These are phyloP conservation scores for Folsomia candida DNA, from an alignment of 2,888 invertebrate genomes.

Conservation along the genomic window DNA sequence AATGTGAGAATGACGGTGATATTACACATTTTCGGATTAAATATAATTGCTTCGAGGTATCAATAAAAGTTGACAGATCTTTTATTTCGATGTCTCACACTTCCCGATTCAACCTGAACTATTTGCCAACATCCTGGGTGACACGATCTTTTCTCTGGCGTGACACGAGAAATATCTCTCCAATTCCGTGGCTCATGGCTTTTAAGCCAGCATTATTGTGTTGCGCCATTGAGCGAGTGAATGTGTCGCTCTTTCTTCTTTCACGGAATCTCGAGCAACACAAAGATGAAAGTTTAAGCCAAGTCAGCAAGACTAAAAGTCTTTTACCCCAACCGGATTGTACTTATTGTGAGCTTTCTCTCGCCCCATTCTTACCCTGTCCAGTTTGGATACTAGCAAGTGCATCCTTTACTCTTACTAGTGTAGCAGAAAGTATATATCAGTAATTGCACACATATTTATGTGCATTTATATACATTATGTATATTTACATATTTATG, in stretches of 20 bases:
- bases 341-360: no score
- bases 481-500: no score
- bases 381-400: no score
- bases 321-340: no score
- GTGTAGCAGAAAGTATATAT: no score
- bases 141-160: constrained; percentile 8
- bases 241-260: not conserved
- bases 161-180: constrained; percentile 17
- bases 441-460: no score
- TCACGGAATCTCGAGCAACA: not conserved
- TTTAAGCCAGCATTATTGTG: not conserved
- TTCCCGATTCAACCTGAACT: not conserved
- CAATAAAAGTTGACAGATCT: constrained; percentile 11
- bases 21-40: not conserved
- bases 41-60: not conserved
- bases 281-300: not conserved
- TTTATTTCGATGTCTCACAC: constrained; percentile 12
- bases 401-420: no score
- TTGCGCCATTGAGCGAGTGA: not conserved
- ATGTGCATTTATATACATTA: no score
- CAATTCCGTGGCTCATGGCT: constrained; percentile 5
- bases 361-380: no score
- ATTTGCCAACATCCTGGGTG: constrained; percentile 12
- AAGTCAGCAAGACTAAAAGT: not conserved
- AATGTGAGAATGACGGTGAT: not conserved